Conservation (phyloP, 2,888 invertebrate genomes). For the Ferrisia virgata region DNA sequence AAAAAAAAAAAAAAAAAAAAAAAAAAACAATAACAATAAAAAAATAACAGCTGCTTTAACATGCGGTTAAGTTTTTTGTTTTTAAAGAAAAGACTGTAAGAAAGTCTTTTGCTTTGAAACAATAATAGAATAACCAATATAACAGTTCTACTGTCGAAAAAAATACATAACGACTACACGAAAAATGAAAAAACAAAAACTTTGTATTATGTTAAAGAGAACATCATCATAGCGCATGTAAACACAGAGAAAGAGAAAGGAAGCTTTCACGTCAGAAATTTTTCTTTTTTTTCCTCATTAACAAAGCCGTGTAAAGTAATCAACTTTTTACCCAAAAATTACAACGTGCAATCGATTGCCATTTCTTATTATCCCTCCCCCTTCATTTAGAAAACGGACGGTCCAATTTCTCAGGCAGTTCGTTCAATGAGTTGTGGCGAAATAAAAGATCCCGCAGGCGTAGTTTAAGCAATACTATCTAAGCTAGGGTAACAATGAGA, state of each 20-base stretch:
- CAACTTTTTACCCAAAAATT: neutral
- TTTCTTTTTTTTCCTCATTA: neutral
- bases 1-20: slow-evolving; percentile 34
- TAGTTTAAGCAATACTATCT: too few species aligned
- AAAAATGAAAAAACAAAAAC: slow-evolving; percentile 11
- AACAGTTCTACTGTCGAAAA: slow-evolving; percentile 17
- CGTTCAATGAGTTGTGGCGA: too few species aligned
- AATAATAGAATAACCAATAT: slow-evolving; percentile 6
- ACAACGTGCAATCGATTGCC: neutral
- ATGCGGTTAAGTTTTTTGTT: slow-evolving; percentile 17
- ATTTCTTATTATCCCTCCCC: neutral
- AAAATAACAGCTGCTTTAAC: slow-evolving; percentile 41
- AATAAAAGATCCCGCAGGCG: too few species aligned
- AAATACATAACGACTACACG: neutral
- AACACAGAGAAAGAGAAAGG: neutral
- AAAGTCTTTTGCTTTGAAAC: neutral
- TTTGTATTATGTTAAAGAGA: slow-evolving; percentile 21
- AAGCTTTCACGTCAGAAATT: slow-evolving; percentile 32
- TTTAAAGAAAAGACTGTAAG: neutral
- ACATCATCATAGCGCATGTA: neutral
- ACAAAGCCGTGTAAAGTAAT: neutral
- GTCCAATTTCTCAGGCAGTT: too few species aligned
- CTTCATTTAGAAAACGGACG: neutral
- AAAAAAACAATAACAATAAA: slow-evolving; percentile 43
- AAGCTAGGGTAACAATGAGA: too few species aligned